Evolutionary conservation across 2,888 invertebrate species (phyloP), one percentile per base, ranked within the genome.

Genomic region (Drosophila phalerata): DNA sequence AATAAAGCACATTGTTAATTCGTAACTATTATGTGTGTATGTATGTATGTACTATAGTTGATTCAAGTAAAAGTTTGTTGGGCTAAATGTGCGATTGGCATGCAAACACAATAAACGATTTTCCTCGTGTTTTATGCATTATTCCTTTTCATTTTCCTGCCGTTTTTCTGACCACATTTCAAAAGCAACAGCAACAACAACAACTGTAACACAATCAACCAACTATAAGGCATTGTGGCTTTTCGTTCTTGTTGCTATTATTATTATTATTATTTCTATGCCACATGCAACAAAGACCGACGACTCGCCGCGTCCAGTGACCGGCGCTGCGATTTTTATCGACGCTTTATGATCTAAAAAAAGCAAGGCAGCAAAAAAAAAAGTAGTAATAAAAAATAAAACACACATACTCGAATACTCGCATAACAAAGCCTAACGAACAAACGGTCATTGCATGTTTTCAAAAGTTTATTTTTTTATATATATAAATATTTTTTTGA

Each of bases 261-360:
- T 42, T 49, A 8, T 60, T 64, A 47, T 63, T 78, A 61, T 79
- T 81, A 77, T 82, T 68, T 79, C 60, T 69, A 65, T 69, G 71
- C 67, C 81, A 67, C 85, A 85, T 88, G 88, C 85, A 87, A 85
- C 77, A 78, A 72, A 70, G 60, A 65, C 71, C 42, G 48, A 34
- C 42, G 32, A 11, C 37, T 57, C 17, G 63, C 57, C 37, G 76
- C 82, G 85, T 74, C 61, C 87, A 81, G 40, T 81, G 87, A 77
- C 79, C 71, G 69, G 45, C 69, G 55, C 68, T 53, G 63, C 73
- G 74, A 88, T 85, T 84, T 80, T 87, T 85, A 85, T 88, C 84
- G 83, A 72, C 71, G 72, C 64, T 80, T 73, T 76, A 56, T 74
- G 79, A 85, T 88, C 81, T 83, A 80, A 61, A 69, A 74, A 69